Base-by-base conservation (phyloP, 2,888 invertebrate species). In the Troides oblongomaculatus region DNA sequence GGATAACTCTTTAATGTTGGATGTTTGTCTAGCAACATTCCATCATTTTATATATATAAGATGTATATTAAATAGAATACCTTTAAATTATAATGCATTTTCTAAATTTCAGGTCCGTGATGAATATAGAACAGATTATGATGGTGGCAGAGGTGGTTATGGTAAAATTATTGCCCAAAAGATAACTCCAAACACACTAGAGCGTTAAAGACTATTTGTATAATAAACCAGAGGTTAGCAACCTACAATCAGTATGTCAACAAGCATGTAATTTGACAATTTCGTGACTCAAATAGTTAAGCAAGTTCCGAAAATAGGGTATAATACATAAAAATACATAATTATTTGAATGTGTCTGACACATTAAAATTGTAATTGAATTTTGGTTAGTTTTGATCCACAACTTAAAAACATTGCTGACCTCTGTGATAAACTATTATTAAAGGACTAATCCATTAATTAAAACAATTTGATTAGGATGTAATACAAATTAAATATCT, bases 81-180 rank as follows among this genome's bases (percentile, higher is more conserved):
- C 14, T 14, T 46, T 12, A 46, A 46, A 12, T 46, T 46, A 46
- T 46, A 14, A 46, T 1, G 10, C 14, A 14, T 46, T 46, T 46
- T 46, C 14, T 14, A 46, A 14, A 59, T 90, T 87, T 57, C 84
- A 97, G 97, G 97, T 99, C 5, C 95, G 99, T 79, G 99, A 99
- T 84, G 99, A 99, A 92, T 99, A 99, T 84, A 94, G 99, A 83
- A 98, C 97, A 74, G 99, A 99, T 84, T 99, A 96, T 89, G 99
- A 99, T 86, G 95, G 97, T 53, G 99, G 99, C 0, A 93, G 99
- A 85, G 99, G 99, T 64, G 99, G 99, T 23, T 99, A 99, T 89
- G 99, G 99, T 46, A 99, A 98, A 92, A 95, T 98, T 72, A 95
- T 98, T 75, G 96, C 97, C 73, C 97, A 97, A 84, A 97, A 97